Conservation (phyloP, 2,888 invertebrate genomes). For the Neoscelio sp. region DNA sequence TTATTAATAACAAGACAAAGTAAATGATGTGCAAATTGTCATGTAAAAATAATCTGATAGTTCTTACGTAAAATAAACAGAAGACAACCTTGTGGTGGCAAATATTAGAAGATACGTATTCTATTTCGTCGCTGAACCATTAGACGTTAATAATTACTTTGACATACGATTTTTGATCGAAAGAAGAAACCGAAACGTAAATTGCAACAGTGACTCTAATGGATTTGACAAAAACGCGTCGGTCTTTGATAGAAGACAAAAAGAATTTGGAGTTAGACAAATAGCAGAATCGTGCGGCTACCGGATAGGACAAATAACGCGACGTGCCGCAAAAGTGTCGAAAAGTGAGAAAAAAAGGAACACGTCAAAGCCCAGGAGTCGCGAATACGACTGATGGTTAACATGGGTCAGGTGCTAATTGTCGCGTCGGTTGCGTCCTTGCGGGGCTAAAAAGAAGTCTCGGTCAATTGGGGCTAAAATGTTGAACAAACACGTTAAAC, state of each 20-base stretch:
- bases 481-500: constrained; percentile 44
- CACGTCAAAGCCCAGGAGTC: constrained; percentile 75
- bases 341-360: constrained; percentile 23
- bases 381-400: constrained; percentile 77
- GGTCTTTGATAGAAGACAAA: constrained; percentile 12
- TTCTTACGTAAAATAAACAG: too few species aligned
- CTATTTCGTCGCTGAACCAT: too few species aligned
- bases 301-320: constrained; percentile 75
- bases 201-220: neutral
- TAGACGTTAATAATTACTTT: too few species aligned
- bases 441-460: constrained; percentile 13
- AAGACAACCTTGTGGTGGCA: neutral
- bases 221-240: constrained; percentile 26
- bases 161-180: constrained; percentile 2
- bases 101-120: too few species aligned
- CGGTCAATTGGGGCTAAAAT: constrained; percentile 54
- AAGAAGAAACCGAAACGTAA: neutral
- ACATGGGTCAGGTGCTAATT: constrained; percentile 70
- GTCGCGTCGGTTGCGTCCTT: constrained; percentile 28
- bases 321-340: neutral
- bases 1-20: constrained; percentile 46
- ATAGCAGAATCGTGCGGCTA: constrained; percentile 67
- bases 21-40: constrained; percentile 49
- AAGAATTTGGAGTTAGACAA: constrained; percentile 39
- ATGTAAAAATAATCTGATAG: too few species aligned